Evolutionary conservation across 1,140 invertebrate species (phyloP).

Genomic region (Drosophila cardini): DNA sequence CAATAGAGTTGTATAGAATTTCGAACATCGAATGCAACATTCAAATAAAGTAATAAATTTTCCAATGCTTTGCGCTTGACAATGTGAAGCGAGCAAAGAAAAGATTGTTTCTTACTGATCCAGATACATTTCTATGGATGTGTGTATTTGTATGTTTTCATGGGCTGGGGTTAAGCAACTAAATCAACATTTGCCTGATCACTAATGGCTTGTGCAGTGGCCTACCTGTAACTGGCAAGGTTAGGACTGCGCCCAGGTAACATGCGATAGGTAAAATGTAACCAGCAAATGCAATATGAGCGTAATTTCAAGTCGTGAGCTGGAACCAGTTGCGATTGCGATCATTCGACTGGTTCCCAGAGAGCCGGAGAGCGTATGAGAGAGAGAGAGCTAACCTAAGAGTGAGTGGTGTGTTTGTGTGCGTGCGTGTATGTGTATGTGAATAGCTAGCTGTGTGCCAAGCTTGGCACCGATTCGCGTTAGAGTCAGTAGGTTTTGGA

Average conservation of each 20-base stretch:
- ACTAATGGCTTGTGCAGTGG: conserved; percentile 33
- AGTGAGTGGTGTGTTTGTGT: background rate
- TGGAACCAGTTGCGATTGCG: conserved; percentile 67
- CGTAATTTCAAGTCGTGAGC: conserved; percentile 52
- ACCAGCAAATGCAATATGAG: conserved; percentile 68
- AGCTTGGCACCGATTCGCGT: conserved; percentile 30
- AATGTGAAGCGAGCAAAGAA: conserved; percentile 40
- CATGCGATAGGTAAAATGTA: conserved; percentile 5
- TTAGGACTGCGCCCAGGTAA: conserved; percentile 43
- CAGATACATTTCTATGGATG: conserved; percentile 16
- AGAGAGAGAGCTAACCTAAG: conserved; percentile 34
- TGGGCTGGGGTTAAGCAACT: conserved; percentile 36
- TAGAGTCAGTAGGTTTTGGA: conserved; percentile 74
- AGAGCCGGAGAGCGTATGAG: conserved; percentile 12
- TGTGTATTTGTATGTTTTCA: conserved; percentile 6
- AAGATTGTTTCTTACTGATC: conserved; percentile 44
- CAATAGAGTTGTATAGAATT: conserved; percentile 54
- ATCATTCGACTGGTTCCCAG: conserved; percentile 52
- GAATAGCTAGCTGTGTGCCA: conserved; percentile 9
- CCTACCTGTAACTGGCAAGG: conserved; percentile 44
- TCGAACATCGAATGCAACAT: conserved; percentile 36
- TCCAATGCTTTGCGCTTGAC: conserved; percentile 22
- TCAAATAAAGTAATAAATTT: conserved; percentile 62
- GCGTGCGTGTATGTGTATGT: conserved; percentile 2
- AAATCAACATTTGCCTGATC: conserved; percentile 39